Evolutionary conservation across 2,113 vertebrate species (phyloP).

Genomic region (Emydocephalus ijimae): DNA sequence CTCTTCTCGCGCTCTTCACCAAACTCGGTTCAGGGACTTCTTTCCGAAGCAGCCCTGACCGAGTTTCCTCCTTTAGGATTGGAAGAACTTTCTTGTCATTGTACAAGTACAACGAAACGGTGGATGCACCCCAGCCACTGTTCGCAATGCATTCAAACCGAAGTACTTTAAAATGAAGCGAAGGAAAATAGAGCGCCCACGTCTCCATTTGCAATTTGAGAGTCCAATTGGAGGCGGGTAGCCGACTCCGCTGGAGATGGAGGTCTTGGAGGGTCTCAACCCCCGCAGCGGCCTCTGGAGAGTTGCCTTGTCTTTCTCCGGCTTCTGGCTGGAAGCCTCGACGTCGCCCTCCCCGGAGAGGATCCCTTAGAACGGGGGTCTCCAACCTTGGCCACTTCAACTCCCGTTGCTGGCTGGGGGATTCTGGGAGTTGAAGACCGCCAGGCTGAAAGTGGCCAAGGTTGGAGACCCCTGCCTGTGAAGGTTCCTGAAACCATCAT

Average conservation of each 20-base stretch:
- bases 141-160: too few relatives aligned
- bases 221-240: background rate
- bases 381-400: too few relatives aligned
- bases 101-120: too few relatives aligned
- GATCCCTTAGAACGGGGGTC: background rate
- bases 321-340: background rate
- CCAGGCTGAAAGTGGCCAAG: too few relatives aligned
- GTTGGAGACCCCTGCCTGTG: too few relatives aligned
- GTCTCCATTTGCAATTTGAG: too few relatives aligned
- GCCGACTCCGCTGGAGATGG: background rate
- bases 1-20: accelerated
- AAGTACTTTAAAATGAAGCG: too few relatives aligned
- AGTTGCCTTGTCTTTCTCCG: background rate
- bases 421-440: too few relatives aligned
- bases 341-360: background rate
- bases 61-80: background rate
- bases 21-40: background rate
- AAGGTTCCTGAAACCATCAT: background rate
- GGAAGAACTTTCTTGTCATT: too few relatives aligned
- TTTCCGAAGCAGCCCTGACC: background rate
- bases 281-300: background rate
- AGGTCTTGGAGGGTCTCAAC: background rate
- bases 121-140: too few relatives aligned
- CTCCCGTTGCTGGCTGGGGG: too few relatives aligned
- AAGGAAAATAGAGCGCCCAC: too few relatives aligned